A percentile compares a stretch with the other conserved stretches of the same genome.
Conservation (phyloP, 2,797 vertebrate species). For the Sebastes nivosus region DNA sequence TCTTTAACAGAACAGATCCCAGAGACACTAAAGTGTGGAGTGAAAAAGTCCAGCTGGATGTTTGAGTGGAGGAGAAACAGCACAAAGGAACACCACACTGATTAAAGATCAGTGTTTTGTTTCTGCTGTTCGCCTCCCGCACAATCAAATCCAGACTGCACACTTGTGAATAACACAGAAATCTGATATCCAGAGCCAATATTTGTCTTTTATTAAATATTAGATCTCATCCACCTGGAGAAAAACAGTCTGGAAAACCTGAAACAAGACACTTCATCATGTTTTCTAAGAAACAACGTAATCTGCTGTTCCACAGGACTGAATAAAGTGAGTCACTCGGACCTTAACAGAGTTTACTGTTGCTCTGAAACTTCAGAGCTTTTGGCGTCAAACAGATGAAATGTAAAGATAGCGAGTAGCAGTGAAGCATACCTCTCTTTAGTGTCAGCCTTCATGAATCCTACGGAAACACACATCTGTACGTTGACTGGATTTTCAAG, state of each 20-base stretch:
- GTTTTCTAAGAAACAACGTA: neutral
- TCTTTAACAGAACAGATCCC: neutral
- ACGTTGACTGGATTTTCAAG: no score
- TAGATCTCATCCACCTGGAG: neutral
- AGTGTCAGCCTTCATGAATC: neutral
- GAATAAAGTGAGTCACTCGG: neutral
- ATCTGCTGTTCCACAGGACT: neutral
- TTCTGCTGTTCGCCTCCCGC: neutral
- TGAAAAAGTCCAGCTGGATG: neutral
- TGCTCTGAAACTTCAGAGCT: neutral
- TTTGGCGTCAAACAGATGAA: neutral
- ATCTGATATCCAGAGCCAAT: neutral
- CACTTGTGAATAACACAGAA: conserved; percentile 30
- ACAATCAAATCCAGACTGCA: conserved; percentile 29
- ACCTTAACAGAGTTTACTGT: neutral
- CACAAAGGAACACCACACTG: neutral
- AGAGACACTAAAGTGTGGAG: neutral
- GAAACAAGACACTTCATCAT: neutral
- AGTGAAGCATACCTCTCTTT: neutral
- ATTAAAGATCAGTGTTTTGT: conserved; percentile 11
- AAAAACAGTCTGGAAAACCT: neutral
- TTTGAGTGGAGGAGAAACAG: neutral
- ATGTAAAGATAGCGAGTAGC: neutral
- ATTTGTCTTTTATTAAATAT: conserved; percentile 21
- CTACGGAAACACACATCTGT: neutral